phyloP scores from a whole-genome alignment of 2,888 invertebrate genomes.

The Microctonus brassicae region DNA sequence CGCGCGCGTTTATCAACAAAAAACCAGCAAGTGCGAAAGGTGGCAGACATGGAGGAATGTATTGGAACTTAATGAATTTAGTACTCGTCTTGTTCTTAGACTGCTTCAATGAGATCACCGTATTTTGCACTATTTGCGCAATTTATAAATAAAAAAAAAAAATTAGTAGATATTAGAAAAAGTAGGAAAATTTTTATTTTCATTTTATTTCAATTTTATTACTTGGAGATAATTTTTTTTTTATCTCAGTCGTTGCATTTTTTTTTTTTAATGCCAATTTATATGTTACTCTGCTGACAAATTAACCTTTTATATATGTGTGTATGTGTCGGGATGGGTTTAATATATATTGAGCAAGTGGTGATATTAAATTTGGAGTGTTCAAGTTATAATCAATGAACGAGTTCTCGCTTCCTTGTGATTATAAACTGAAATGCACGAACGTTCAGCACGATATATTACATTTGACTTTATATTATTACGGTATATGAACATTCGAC shows the following conservation, averaged over 20 bases:
- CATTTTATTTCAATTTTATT: conserved; percentile 29
- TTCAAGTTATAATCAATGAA: background rate
- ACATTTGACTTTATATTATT: background rate
- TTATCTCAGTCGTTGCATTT: background rate
- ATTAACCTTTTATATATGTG: conserved; percentile 6
- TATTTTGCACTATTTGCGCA: conserved; percentile 43
- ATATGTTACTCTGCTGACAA: conserved; percentile 23
- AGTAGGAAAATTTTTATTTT: conserved; percentile 30
- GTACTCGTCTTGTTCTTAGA: conserved; percentile 37
- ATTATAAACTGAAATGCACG: background rate
- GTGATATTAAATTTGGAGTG: background rate
- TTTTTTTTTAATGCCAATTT: background rate
- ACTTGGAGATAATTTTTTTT: background rate
- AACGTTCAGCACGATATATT: background rate
- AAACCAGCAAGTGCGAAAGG: conserved; percentile 41
- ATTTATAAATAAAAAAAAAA: conserved; percentile 43
- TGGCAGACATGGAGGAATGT: conserved; percentile 47
- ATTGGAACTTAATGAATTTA: conserved; percentile 53
- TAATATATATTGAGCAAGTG: background rate
- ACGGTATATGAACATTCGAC: background rate
- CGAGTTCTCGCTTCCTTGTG: background rate
- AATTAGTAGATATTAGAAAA: conserved; percentile 38
- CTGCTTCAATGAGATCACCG: conserved; percentile 14
- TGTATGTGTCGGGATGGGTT: too few relatives aligned
- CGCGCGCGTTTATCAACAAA: conserved; percentile 34